Evolutionary conservation across 2,888 invertebrate genomes (phyloP), one percentile per base, ranked within the genome.

Genomic region (Balanococcus diminutus): DNA sequence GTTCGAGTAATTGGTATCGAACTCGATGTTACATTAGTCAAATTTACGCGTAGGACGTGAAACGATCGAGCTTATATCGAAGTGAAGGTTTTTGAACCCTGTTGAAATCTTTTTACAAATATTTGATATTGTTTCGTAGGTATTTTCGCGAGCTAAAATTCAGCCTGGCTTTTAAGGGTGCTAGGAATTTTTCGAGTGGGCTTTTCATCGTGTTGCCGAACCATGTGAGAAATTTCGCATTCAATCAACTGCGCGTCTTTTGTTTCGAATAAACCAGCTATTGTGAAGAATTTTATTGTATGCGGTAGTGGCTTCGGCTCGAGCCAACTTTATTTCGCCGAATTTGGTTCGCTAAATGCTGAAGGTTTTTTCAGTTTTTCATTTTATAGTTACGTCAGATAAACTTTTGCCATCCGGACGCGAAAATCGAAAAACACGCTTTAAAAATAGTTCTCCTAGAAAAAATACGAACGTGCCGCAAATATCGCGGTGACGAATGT

Each of bases 31-130:
- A n/a, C n/a, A n/a, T n/a, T n/a, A n/a, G n/a, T n/a, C n/a, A n/a
- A 61, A 61, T 61, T 61, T 61, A 61, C 0, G 25, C 25, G 61
- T 61, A 61, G 61, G 61, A 19, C n/a, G n/a, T n/a, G n/a, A n/a
- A n/a, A n/a, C n/a, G n/a, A n/a, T n/a, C 61, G 61, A 61, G 25
- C 22, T 61, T 61, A 61, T 61, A 61, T 61, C 61, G 61, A 61
- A 61, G 61, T 25, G 61, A 61, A 61, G 61, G 61, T 61, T 61
- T 61, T 61, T 61, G 61, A 61, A 61, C 61, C 25, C 61, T 5
- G 61, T 61, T 22, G 0, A 61, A 61, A 61, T 61, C 61, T 61
- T 61, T 25, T 8, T 61, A 22, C 61, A 61, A 61, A 61, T 61
- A 61, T 61, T 61, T 61, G 61, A 61, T 25, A 61, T 22, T 25